Conservation (phyloP, 2,113 vertebrate species). For the Heterochromis multidens region DNA sequence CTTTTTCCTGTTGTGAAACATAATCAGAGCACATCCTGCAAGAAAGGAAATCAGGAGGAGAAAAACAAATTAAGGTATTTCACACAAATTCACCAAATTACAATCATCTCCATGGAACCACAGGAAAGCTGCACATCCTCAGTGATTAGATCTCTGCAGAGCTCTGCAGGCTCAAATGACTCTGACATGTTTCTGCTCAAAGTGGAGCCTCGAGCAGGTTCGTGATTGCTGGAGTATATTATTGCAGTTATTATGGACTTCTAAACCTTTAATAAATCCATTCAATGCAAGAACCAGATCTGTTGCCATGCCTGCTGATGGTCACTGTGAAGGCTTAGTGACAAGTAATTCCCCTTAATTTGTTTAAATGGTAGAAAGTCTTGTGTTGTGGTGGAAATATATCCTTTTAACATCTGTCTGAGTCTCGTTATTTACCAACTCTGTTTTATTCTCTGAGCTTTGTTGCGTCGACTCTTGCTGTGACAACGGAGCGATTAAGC, state of each 20-base stretch:
- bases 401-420: not conserved
- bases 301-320: not conserved
- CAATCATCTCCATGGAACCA: not conserved
- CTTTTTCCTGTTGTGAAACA: not conserved
- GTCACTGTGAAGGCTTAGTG: not conserved
- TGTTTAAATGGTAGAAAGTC: not conserved
- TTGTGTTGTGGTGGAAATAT: not conserved
- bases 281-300: not conserved
- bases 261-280: not conserved
- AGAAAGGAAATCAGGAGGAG: not conserved
- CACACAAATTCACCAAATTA: not conserved
- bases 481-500: too few relatives aligned
- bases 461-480: too few relatives aligned
- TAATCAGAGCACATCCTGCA: not conserved
- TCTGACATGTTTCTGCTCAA: not conserved
- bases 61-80: not conserved
- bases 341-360: rapidly evolving
- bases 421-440: too few relatives aligned
- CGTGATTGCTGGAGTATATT: not conserved
- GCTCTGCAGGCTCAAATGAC: not conserved
- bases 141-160: not conserved
- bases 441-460: too few relatives aligned
- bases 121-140: not conserved
- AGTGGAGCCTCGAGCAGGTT: not conserved
- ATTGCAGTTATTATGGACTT: not conserved